Evolutionary conservation across 37 sponge, comb jelly and placozoan genomes (phyloP).

Genomic region (Corticium candelabrum): DNA sequence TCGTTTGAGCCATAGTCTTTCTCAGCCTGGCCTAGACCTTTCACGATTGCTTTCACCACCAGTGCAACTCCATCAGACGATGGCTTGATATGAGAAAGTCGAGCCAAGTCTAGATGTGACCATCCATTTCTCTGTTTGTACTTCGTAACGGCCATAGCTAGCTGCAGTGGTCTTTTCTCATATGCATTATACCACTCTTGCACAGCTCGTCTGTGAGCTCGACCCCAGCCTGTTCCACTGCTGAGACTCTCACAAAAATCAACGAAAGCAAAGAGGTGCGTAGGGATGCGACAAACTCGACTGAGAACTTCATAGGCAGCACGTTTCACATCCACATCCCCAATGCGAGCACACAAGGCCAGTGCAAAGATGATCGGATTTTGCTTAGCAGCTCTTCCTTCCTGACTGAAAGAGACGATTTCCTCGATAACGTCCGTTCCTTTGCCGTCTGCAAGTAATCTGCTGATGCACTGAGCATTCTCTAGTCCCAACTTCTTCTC

Average conservation of each 20-base stretch:
- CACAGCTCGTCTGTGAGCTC: constrained; percentile 51
- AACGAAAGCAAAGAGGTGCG: constrained; percentile 52
- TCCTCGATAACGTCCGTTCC: constrained; percentile 42
- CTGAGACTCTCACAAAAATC: constrained; percentile 45
- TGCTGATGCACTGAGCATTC: constrained; percentile 42
- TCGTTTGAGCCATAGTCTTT: constrained; percentile 12
- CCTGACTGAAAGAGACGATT: constrained; percentile 43
- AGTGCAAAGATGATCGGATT: constrained; percentile 59
- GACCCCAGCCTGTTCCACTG: constrained; percentile 57
- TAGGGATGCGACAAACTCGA: constrained; percentile 55
- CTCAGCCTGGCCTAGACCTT: constrained; percentile 37
- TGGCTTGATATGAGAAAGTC: constrained; percentile 44
- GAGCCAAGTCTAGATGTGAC: constrained; percentile 51
- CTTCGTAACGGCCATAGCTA: constrained; percentile 65
- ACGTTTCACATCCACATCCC: constrained; percentile 34
- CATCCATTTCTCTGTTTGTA: constrained; percentile 59
- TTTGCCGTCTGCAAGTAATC: constrained; percentile 35
- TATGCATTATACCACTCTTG: constrained; percentile 24
- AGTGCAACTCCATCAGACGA: constrained; percentile 23
- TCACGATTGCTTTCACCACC: constrained; percentile 45
- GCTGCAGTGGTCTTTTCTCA: constrained; percentile 23
- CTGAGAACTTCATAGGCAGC: constrained; percentile 50
- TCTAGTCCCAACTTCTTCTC: constrained; percentile 56
- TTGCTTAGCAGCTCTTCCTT: constrained; percentile 61
- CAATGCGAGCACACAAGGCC: constrained; percentile 51